Evolutionary conservation across 2,888 invertebrate genomes (phyloP), one percentile per base, ranked within the genome.

Genomic region (Sphaerophoria taeniata): DNA sequence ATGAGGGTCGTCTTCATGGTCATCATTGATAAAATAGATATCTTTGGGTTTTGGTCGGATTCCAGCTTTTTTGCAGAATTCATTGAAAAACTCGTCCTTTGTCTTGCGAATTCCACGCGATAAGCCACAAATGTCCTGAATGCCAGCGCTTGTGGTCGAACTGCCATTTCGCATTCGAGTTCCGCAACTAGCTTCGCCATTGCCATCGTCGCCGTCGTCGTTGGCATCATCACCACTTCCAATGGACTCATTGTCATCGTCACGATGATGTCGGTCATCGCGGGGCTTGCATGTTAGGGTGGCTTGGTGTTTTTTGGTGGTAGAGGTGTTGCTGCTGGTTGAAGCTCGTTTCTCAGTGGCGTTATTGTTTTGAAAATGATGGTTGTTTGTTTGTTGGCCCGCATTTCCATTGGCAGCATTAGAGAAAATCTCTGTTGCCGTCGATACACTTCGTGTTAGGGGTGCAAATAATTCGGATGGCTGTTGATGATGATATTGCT

Each of bases 11-110:
- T 77, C 81, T 58, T 58, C 63, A 67, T 31, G 78, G 69, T 60
- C 89, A 24, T 24, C 24, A 70, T 89, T 89, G 60, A 92, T 91
- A 74, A 90, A 91, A 87, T 92, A 92, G 43, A 92, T 92, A 77
- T 92, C 91, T 82, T 92, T 92, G 4, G 92, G 91, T 71, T 90
- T 92, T 80, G 89, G 90, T 43, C 91, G 90, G 70, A 90, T 89
- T 39, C 91, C 91, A 47, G 92, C 90, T 12, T 89, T 88, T 71
- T 90, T 91, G 82, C 92, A 92, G 78, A 92, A 91, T 78, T 92
- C 92, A 74, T 90, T 89, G 84, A 92, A 92, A n/a, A 92, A 88
- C 76, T 92, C 91, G 82, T 92, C 91, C 88, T 91, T 92, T 67
- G 91, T 91, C 87, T 92, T 91, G 24, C 91, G 90, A 72, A 91